Percentiles rank a stretch among this genome's conserved stretches.
Evolutionary conservation across 2,888 invertebrate genomes (phyloP).

Genomic region (Ptychoptera contaminata): DNA sequence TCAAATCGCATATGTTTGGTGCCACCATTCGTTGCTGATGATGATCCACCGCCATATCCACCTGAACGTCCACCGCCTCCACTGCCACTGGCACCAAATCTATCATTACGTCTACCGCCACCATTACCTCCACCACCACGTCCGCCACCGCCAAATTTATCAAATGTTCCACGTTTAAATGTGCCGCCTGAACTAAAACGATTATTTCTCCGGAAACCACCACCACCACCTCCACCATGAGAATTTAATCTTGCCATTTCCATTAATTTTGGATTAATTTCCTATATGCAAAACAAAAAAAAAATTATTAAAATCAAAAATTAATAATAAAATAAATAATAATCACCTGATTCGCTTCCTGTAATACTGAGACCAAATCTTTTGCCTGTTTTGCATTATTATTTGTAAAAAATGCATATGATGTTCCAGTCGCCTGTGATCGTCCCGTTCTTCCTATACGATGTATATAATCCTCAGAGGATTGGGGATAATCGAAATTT

Average conservation of each 20-base stretch:
- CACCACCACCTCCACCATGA: constrained; percentile 41
- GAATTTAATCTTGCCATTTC: constrained; percentile 55
- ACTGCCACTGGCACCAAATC: no score
- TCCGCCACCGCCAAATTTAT: neutral
- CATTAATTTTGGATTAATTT: constrained; percentile 69
- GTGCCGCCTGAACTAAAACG: constrained; percentile 19
- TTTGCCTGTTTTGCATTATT: constrained; percentile 75
- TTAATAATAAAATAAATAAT: neutral
- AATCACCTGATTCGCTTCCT: constrained; percentile 73
- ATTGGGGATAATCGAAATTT: constrained; percentile 92
- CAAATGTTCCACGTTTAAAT: constrained; percentile 29
- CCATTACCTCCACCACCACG: no score
- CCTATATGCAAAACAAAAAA: constrained; percentile 37
- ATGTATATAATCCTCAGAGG: constrained; percentile 91
- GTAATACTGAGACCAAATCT: constrained; percentile 74
- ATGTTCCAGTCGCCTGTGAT: constrained; percentile 73
- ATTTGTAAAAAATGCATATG: constrained; percentile 89
- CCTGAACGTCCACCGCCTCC: no score
- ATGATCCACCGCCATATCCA: no score
- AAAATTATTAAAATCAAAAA: constrained; percentile 5
- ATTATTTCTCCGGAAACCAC: constrained; percentile 31
- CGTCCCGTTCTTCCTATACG: constrained; percentile 89
- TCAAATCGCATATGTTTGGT: no score
- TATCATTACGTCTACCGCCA: no score
- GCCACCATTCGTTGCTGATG: no score